Conservation (phyloP, 2,888 invertebrate genomes). For the Euproctis similis region DNA sequence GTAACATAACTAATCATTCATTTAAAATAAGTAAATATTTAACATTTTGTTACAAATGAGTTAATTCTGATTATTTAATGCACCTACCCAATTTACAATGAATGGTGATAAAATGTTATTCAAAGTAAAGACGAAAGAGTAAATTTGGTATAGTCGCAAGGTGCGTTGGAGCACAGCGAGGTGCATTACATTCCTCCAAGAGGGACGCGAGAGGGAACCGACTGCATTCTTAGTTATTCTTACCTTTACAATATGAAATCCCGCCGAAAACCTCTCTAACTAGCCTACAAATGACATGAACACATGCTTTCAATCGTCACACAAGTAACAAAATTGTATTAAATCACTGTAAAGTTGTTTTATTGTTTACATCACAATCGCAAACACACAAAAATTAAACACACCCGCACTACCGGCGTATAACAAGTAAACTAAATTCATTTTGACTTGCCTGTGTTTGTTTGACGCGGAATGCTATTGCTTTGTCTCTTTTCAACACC, state of each 20-base stretch:
- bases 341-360: constrained; percentile 40
- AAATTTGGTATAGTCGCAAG: constrained; percentile 55
- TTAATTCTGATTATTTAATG: too few relatives aligned
- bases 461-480: constrained; percentile 62
- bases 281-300: constrained; percentile 27
- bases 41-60: too few relatives aligned
- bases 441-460: constrained; percentile 49
- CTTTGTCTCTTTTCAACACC: constrained; percentile 43
- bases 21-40: too few relatives aligned
- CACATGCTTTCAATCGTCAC: constrained; percentile 47
- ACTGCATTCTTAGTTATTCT: constrained; percentile 67
- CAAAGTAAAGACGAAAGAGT: constrained; percentile 31
- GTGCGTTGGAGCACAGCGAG: constrained; percentile 61
- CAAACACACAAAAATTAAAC: constrained; percentile 32
- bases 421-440: constrained; percentile 68
- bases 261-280: constrained; percentile 24
- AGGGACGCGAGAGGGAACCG: constrained; percentile 66
- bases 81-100: too few relatives aligned
- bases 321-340: constrained; percentile 35
- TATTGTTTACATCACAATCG: constrained; percentile 66
- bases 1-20: too few relatives aligned
- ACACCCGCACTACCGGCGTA: constrained; percentile 53
- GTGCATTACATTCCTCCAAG: constrained; percentile 67
- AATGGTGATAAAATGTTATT: too few relatives aligned
- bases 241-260: constrained; percentile 46